Conservation (phyloP, 2,797 vertebrate genomes). For the Acrossocheilus fasciatus region DNA sequence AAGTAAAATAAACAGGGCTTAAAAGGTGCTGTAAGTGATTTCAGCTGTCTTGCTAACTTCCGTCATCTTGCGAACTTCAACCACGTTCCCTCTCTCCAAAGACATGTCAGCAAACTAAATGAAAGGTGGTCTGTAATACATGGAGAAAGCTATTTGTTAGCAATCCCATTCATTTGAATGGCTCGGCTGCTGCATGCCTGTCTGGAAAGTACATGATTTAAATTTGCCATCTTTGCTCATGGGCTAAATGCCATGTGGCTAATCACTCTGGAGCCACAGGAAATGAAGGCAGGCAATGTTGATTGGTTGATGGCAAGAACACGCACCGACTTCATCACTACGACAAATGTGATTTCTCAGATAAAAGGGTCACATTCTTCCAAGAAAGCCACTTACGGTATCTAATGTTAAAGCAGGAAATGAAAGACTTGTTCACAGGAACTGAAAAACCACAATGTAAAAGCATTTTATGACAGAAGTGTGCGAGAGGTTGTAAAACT, state of each 20-base stretch:
- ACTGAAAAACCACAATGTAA: not conserved
- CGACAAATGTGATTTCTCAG: not conserved
- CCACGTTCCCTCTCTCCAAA: not conserved
- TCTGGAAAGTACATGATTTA: not conserved
- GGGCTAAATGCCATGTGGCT: not conserved
- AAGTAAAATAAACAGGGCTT: slow-evolving; percentile 58
- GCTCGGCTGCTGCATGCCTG: not conserved
- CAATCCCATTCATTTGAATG: not conserved
- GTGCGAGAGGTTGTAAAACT: not conserved
- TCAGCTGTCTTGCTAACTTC: slow-evolving; percentile 33
- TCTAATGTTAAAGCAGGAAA: slow-evolving; percentile 24
- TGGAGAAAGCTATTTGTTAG: not conserved
- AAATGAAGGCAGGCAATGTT: not conserved
- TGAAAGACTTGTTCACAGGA: not conserved
- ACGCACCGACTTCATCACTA: too few relatives aligned
- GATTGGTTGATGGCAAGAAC: not conserved
- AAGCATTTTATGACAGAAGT: not conserved
- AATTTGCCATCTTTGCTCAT: slow-evolving; percentile 9
- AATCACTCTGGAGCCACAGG: slow-evolving; percentile 4
- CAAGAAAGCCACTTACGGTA: not conserved
- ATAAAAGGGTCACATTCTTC: not conserved
- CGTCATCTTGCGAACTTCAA: not conserved
- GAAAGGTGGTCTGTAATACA: not conserved
- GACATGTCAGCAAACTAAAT: not conserved
- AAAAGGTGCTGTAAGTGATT: slow-evolving; percentile 39